Evolutionary conservation across 2,888 invertebrate genomes (phyloP), one percentile per base, ranked within the genome.

Genomic region (Platynereis dumerilii): DNA sequence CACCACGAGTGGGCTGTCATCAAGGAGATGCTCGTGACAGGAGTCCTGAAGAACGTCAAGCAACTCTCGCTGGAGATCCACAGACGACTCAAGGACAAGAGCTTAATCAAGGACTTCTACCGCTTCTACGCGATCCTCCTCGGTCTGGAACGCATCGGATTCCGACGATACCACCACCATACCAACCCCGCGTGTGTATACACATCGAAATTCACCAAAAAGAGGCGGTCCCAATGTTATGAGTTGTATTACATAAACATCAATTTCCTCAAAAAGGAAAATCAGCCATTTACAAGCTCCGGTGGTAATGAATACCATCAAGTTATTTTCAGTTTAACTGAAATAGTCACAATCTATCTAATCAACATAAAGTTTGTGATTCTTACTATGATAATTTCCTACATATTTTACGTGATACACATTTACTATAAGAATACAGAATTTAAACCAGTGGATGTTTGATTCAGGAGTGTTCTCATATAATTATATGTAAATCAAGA

Each of bases 1-100:
- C 67, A 58, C 58, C 61, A 64, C 45, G 73, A 73, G 45, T 73
- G 73, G 73, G 57, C 58, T 12, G 65, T 65, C 42, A 59, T 73
- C 7, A 39, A n/a, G 20, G 57, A 55, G 2, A 68, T 71, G 66
- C 45, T 71, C 24, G 22, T 52, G 12, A 68, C 70, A 27, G 39
- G 55, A 7, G 58, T 62, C 7, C 60, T 73, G 5, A 22, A 22
- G 15, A 62, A 65, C n/a, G 72, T 73, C 34, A 73, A 73, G 42
- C 73, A 73, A 61, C 65, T 73, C 20, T 56, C 66, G 26, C 61
- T 73, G 48, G 73, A 73, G 63, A 65, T 72, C 10, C 72, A 72
- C 66, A 72, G 69, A 1, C 56, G 59, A 3, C 58, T 62, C 12
- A 66, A 58, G 54, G 67, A 56, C 15, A 60, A 56, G 42, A 65